A percentile compares a stretch with the other conserved stretches of the same genome.
phyloP scores from a whole-genome alignment of 2,113 vertebrate species.

The Megaceryle torquata region DNA sequence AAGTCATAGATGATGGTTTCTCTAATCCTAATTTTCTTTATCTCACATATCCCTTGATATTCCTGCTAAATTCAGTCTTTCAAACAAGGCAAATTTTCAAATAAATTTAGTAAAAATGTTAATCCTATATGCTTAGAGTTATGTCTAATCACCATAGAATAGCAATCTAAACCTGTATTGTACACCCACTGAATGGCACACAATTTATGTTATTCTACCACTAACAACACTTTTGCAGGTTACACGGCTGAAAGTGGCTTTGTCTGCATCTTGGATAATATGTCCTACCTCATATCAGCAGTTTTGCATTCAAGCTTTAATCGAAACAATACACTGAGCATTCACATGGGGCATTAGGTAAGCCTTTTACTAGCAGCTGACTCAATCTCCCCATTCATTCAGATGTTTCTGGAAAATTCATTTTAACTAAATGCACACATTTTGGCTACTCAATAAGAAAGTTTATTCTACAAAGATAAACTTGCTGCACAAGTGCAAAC shows the following conservation, averaged over 20 bases:
- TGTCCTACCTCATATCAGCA: slow-evolving; percentile 20
- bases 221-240: not conserved
- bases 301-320: slow-evolving; percentile 33
- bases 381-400: slow-evolving; percentile 3
- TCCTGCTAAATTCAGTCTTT: not conserved
- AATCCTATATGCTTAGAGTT: not conserved
- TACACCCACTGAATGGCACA: not conserved
- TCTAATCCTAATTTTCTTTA: not conserved
- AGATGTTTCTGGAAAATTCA: slow-evolving; percentile 17
- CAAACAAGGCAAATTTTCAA: not conserved
- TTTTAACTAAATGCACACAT: not conserved
- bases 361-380: slow-evolving; percentile 42
- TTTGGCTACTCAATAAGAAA: not conserved
- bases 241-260: not conserved
- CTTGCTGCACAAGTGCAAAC: not conserved
- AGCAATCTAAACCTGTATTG: not conserved
- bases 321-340: slow-evolving; percentile 30
- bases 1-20: not conserved
- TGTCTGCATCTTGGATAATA: not conserved
- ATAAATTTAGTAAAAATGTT: not conserved
- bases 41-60: not conserved
- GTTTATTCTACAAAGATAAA: not conserved
- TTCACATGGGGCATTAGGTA: not conserved
- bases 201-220: not conserved
- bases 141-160: not conserved